Evolutionary conservation across 2,113 vertebrate species (phyloP), one percentile per base, ranked within the genome.

Genomic region (Alosa alosa): DNA sequence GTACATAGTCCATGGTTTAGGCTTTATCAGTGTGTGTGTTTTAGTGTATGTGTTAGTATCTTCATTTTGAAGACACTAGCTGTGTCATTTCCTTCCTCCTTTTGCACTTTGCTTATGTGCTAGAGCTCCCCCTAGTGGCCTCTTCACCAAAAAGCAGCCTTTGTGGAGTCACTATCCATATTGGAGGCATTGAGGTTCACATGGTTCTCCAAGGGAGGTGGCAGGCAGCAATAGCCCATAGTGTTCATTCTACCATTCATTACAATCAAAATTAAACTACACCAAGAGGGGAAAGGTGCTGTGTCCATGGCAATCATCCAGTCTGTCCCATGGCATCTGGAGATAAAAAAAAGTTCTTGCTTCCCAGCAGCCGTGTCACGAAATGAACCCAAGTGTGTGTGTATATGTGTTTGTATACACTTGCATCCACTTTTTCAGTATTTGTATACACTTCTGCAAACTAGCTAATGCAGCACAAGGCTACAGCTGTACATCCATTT

Each of bases 151-250:
- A 78, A 78, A 78, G 72, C 72, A 78, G 72, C 25, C 72, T 41
- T 39, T 41, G 31, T 5, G 36, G 15, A 78, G 72, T 39, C 72
- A 36, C 36, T 57, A 81, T 75, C 50, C 18, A 13, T 36, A 85
- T 9, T 22, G 31, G 47, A 94, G 94, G 84, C 93, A 91, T n/a
- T 90, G 25, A 60, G 17, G 64, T 72, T 41, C 25, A 39, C 31
- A 11, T 39, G 31, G 31, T 68, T 6, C 11, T n/a, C 31, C 10
- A 31, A 68, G 18, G 20, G 57, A 31, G 64, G 64, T 68, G 64
- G n/a, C 64, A 68, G 36, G 13, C 72, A 78, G 72, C 15, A 39
- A 78, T 11, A 18, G 25, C 36, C 72, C 72, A 78, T 39, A 36
- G 72, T 78, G 72, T 13, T 17, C 11, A 31, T 36, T 10, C 4